A percentile compares a stretch with the other conserved stretches of the same genome.
phyloP scores from a whole-genome alignment of 2,797 vertebrate species.

The Acipenser transmontanus region DNA sequence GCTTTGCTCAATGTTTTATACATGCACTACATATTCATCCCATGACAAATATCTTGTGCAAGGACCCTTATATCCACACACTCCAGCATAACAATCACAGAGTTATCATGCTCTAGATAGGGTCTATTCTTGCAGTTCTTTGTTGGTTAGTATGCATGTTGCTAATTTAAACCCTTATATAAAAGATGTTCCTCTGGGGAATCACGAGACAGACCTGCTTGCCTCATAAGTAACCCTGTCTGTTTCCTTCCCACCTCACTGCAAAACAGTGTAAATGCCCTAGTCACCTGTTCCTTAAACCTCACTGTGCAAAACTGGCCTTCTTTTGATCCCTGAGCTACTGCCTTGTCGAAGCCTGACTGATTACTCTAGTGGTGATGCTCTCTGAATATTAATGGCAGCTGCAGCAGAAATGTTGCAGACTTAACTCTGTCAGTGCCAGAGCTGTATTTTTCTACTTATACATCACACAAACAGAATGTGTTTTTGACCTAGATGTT shows the following conservation, averaged over 20 bases:
- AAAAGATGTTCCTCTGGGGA: no score
- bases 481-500: neutral
- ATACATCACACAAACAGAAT: neutral
- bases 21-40: no score
- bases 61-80: no score
- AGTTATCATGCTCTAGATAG: no score
- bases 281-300: neutral
- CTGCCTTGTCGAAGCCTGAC: neutral
- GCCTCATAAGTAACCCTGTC: neutral
- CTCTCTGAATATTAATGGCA: neutral
- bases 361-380: neutral
- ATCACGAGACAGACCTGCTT: neutral
- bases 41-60: no score
- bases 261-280: neutral
- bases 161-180: no score
- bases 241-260: neutral
- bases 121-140: no score
- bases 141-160: no score
- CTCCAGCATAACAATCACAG: no score
- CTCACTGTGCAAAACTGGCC: neutral
- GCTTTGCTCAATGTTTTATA: no score
- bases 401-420: neutral
- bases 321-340: neutral
- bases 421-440: neutral
- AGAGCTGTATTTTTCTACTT: neutral